Evolutionary conservation across 2,797 vertebrate genomes (phyloP).

Genomic region (Pangasius krempfi): DNA sequence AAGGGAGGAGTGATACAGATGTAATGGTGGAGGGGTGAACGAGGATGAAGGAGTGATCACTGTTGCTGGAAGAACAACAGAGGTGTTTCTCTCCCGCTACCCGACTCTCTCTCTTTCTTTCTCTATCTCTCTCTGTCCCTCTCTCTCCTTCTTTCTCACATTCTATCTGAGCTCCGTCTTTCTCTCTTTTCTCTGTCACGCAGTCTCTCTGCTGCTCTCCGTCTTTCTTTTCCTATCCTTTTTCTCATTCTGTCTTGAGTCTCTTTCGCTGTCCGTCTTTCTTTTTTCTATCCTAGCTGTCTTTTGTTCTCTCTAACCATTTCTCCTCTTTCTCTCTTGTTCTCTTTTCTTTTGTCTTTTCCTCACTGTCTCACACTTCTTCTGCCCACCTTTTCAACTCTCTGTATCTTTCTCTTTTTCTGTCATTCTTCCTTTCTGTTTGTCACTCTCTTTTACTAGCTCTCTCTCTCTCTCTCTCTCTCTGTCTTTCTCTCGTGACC

Average conservation of each 20-base stretch:
- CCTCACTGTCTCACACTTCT: background rate
- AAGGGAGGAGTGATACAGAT: background rate
- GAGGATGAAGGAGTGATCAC: background rate
- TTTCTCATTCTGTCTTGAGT: too few relatives aligned
- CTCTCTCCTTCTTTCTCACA: background rate
- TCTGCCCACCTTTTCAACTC: background rate
- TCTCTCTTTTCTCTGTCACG: too few relatives aligned
- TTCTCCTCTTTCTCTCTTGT: background rate
- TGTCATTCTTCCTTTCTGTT: background rate
- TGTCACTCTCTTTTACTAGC: background rate
- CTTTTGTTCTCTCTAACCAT: background rate
- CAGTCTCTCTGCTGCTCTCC: too few relatives aligned
- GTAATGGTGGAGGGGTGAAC: background rate
- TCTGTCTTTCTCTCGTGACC: background rate
- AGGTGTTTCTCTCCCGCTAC: too few relatives aligned
- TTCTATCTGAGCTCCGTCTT: background rate
- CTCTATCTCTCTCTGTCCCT: too few relatives aligned
- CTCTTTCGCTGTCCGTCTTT: background rate
- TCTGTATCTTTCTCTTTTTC: background rate
- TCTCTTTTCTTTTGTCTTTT: background rate
- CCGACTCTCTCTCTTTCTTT: too few relatives aligned
- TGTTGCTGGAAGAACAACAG: too few relatives aligned
- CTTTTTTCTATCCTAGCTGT: too few relatives aligned
- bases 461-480: background rate
- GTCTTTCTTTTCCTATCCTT: background rate